Evolutionary conservation across 2,888 invertebrate genomes (phyloP).

Genomic region (Hirtodrosophila duncani): DNA sequence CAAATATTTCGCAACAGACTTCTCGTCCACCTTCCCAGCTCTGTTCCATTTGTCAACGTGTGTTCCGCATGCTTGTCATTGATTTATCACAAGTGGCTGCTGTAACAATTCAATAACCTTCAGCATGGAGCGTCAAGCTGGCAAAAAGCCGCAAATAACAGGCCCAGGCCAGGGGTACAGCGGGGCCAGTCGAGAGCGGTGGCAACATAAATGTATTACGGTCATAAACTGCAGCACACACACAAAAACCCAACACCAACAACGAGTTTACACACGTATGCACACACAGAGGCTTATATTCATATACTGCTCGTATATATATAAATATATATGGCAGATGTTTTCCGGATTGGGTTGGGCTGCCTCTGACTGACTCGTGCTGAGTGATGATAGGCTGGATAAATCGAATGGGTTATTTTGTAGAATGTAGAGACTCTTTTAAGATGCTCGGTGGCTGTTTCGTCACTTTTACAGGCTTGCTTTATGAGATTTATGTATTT

Average conservation of each 20-base stretch:
- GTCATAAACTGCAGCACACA: slow-evolving; percentile 57
- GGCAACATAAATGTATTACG: slow-evolving; percentile 50
- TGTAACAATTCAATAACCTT: slow-evolving; percentile 65
- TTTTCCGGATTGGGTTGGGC: slow-evolving; percentile 9
- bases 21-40: neutral
- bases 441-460: too few species aligned
- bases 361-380: neutral
- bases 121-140: slow-evolving; percentile 20
- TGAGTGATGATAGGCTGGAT: neutral
- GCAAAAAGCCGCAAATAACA: slow-evolving; percentile 42
- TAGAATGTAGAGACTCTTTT: too few species aligned
- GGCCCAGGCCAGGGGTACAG: neutral
- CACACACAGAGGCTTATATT: too few species aligned
- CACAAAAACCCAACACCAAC: slow-evolving; percentile 13
- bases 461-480: too few species aligned
- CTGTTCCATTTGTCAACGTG: slow-evolving; percentile 40
- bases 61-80: slow-evolving; percentile 33
- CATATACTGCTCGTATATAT: too few species aligned
- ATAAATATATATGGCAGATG: slow-evolving; percentile 11
- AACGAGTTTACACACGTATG: slow-evolving; percentile 18
- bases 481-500: too few species aligned
- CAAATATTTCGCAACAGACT: neutral
- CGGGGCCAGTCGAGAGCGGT: neutral
- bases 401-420: too few species aligned
- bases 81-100: slow-evolving; percentile 62